These are phyloP conservation scores for Drosophila tristis DNA, from an alignment of 1,140 invertebrate species.

Conservation along the genomic window DNA sequence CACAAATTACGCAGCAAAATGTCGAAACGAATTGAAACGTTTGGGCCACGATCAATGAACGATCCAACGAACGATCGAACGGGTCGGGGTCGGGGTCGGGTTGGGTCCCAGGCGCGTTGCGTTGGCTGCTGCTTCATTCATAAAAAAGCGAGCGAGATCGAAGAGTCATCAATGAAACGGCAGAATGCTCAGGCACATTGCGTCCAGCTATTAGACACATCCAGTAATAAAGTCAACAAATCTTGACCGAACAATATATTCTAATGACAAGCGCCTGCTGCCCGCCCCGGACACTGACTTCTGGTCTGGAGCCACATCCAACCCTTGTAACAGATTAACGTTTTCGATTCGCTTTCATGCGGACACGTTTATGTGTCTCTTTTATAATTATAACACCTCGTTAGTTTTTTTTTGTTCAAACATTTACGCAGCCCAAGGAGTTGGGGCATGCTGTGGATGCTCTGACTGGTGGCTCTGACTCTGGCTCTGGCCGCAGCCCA, in stretches of 20 bases:
- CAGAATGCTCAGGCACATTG: slow-evolving; percentile 45
- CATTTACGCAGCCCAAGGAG: slow-evolving; percentile 47
- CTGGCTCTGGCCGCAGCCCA: neutral
- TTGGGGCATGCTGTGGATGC: neutral
- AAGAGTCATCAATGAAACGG: slow-evolving; percentile 69
- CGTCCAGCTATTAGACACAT: slow-evolving; percentile 57
- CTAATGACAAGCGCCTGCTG: slow-evolving; percentile 73
- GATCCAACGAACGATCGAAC: neutral
- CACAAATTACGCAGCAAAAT: slow-evolving; percentile 84
- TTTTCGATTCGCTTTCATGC: slow-evolving; percentile 27
- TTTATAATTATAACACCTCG: slow-evolving; percentile 80
- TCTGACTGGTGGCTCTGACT: too few species aligned
- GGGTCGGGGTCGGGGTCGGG: too few species aligned
- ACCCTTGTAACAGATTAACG: slow-evolving; percentile 71
- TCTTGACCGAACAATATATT: slow-evolving; percentile 69
- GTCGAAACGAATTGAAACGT: slow-evolving; percentile 81
- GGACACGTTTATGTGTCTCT: slow-evolving; percentile 42
- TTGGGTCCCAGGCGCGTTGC: neutral
- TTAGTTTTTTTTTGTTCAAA: slow-evolving; percentile 76
- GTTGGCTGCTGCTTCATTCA: slow-evolving; percentile 46
- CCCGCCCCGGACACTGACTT: too few species aligned
- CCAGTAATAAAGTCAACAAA: slow-evolving; percentile 73
- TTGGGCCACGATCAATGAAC: slow-evolving; percentile 68
- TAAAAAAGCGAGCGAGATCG: slow-evolving; percentile 25
- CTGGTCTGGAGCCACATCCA: neutral